phyloP scores from a whole-genome alignment of 2,113 vertebrate genomes.

The Cyprinodon variegatus region DNA sequence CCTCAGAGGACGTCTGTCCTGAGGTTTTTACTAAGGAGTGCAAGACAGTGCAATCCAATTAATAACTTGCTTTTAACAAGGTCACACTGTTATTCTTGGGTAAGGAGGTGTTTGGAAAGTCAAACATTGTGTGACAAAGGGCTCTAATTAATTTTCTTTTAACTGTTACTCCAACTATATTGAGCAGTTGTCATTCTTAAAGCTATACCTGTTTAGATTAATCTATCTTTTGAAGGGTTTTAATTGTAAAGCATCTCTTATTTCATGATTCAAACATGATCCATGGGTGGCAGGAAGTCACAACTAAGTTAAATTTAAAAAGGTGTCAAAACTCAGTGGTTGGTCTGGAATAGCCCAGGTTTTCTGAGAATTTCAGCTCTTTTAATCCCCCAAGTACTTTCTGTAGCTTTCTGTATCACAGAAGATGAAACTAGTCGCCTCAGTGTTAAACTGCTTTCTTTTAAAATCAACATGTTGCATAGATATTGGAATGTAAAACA shows the following conservation, averaged over 20 bases:
- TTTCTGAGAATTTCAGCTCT: background rate
- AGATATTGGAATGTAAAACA: background rate
- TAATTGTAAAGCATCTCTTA: background rate
- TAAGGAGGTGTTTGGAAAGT: conserved; percentile 37
- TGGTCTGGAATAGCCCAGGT: background rate
- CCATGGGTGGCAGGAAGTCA: background rate
- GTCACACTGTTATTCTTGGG: conserved; percentile 58
- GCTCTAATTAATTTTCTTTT: conserved; percentile 3
- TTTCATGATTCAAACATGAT: background rate
- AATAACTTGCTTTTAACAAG: conserved; percentile 63
- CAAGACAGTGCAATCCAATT: conserved; percentile 59
- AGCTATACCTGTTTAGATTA: background rate
- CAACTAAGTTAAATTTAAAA: background rate
- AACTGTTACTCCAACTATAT: background rate
- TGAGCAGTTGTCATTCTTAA: background rate
- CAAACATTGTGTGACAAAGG: background rate
- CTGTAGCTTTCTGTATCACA: too few species aligned
- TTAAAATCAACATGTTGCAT: background rate
- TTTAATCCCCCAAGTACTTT: too few species aligned
- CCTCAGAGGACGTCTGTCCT: conserved; percentile 57
- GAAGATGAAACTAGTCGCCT: too few species aligned
- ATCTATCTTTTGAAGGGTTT: background rate
- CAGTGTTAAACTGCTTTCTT: too few species aligned
- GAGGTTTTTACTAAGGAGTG: conserved; percentile 47
- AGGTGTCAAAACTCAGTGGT: background rate